phyloP scores from a whole-genome alignment of 2,113 vertebrate species.

The Salvelinus alpinus region DNA sequence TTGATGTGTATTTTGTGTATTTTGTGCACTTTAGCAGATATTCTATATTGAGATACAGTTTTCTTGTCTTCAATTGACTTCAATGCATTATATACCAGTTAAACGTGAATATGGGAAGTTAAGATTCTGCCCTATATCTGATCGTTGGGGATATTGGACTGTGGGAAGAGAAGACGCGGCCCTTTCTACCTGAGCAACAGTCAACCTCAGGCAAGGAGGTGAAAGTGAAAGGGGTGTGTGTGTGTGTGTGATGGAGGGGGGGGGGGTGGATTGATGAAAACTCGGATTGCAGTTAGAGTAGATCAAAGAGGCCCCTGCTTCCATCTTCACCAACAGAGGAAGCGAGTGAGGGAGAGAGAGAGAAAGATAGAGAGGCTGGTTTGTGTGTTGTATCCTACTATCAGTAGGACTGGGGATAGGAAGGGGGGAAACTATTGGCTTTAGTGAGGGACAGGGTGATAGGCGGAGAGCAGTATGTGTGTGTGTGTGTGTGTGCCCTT shows the following conservation, averaged over 20 bases:
- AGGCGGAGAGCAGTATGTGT: not conserved
- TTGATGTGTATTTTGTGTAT: not conserved
- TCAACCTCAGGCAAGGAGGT: not conserved
- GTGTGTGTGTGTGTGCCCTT: slow-evolving; percentile 19
- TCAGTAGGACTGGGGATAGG: not conserved
- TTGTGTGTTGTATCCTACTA: not conserved
- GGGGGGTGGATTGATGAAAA: not conserved
- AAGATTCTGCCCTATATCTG: too few relatives aligned
- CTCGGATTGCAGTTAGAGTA: slow-evolving; percentile 22
- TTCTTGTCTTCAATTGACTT: too few relatives aligned
- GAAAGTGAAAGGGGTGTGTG: not conserved
- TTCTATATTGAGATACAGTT: too few relatives aligned
- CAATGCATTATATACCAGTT: too few relatives aligned
- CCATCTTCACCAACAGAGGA: not conserved
- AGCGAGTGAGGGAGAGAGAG: not conserved
- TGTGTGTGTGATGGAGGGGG: not conserved
- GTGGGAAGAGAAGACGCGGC: slow-evolving; percentile 1
- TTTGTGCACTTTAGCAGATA: not conserved
- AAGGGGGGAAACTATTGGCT: not conserved
- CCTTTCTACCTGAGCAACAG: not conserved
- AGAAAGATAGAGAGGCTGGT: slow-evolving; percentile 12
- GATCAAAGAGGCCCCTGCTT: slow-evolving; percentile 20
- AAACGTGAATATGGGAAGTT: too few relatives aligned
- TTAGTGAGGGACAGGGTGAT: not conserved
- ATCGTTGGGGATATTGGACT: not conserved